phyloP scores from a whole-genome alignment of 2,113 vertebrate genomes.

The Apus apus region DNA sequence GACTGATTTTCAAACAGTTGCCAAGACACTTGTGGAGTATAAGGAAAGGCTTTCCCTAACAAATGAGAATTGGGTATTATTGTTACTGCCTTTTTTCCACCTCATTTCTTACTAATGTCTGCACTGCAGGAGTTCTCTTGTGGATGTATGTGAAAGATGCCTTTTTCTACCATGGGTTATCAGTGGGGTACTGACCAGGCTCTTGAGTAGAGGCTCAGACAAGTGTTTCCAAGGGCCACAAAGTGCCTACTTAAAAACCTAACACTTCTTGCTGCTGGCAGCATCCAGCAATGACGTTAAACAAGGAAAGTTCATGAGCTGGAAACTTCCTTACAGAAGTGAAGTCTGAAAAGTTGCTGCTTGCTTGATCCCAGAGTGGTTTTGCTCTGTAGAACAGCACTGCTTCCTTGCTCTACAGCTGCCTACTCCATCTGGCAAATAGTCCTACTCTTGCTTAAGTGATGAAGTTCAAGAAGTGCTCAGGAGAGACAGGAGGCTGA shows the following conservation, averaged over 20 bases:
- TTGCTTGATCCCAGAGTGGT: background rate
- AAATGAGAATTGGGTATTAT: background rate
- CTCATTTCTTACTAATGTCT: background rate
- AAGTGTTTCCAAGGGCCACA: background rate
- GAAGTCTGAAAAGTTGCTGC: constrained; percentile 19
- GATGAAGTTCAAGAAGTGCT: background rate
- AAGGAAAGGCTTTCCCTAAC: background rate
- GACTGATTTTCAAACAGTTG: background rate
- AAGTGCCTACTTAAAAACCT: background rate
- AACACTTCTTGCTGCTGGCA: background rate
- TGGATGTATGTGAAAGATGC: background rate
- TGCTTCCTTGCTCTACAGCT: background rate
- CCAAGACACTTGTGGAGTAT: background rate
- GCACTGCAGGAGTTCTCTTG: accelerated
- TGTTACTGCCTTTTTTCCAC: background rate
- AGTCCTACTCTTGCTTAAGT: background rate
- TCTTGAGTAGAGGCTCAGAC: background rate
- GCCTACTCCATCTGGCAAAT: constrained; percentile 38
- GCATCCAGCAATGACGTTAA: constrained; percentile 16
- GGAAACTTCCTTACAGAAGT: constrained; percentile 29
- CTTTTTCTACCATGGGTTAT: background rate
- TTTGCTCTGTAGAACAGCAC: background rate
- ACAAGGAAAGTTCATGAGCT: constrained; percentile 14
- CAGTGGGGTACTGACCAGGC: background rate
- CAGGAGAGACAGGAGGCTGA: background rate